Conservation (phyloP, 1,140 invertebrate genomes). For the Gryllus bimaculatus region DNA sequence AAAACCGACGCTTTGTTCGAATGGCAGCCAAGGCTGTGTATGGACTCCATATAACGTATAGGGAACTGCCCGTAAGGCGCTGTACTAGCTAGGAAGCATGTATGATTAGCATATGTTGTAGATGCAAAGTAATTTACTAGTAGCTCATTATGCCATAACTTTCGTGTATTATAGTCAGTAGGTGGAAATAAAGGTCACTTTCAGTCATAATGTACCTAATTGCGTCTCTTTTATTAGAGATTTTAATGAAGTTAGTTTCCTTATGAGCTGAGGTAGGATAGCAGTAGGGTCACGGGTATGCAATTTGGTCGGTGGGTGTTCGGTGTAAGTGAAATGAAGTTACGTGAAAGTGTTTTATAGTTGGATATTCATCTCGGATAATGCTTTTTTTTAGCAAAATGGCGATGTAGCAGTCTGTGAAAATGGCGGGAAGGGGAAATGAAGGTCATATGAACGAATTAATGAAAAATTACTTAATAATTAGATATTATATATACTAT, state of each 20-base stretch:
- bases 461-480: conserved; percentile 9
- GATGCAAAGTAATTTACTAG: not conserved
- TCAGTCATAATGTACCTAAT: conserved; percentile 22
- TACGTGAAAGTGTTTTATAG: not conserved
- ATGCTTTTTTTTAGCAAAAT: conserved; percentile 24
- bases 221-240: conserved; percentile 22
- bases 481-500: not conserved
- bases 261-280: not conserved
- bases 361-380: not conserved
- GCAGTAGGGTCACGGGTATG: too few species aligned
- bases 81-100: not conserved
- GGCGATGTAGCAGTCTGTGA: conserved; percentile 19
- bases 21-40: conserved; percentile 20
- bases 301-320: not conserved
- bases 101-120: not conserved
- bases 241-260: conserved; percentile 12
- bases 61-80: not conserved
- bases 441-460: conserved; percentile 19
- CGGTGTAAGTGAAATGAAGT: not conserved
- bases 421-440: conserved; percentile 25
- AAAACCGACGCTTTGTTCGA: conserved; percentile 11
- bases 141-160: not conserved
- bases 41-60: conserved; percentile 18
- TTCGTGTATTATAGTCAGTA: not conserved
- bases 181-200: conserved; percentile 20